phyloP scores from a whole-genome alignment of 2,888 invertebrate genomes.

The Pheosia gnoma region DNA sequence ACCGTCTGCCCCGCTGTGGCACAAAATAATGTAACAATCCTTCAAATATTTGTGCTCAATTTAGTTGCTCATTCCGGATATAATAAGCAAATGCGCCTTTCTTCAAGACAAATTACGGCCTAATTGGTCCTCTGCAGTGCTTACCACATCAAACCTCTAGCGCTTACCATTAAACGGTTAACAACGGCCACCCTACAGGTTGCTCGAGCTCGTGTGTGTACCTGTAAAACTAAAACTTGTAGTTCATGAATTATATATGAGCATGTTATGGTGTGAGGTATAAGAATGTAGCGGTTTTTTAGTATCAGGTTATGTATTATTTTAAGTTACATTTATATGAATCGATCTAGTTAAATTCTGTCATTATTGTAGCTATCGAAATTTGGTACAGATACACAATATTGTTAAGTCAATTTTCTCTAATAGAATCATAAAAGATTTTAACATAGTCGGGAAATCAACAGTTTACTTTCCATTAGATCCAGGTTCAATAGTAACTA shows the following conservation, averaged over 20 bases:
- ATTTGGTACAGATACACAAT: no score
- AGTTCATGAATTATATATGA: constrained; percentile 63
- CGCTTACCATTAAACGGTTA: constrained; percentile 53
- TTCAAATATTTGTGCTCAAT: no score
- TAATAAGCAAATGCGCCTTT: constrained; percentile 8
- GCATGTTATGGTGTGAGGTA: constrained; percentile 23
- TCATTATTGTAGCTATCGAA: no score
- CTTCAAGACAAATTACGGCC: constrained; percentile 29
- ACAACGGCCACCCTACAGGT: constrained; percentile 55
- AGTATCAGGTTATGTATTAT: neutral
- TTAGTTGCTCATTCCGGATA: neutral
- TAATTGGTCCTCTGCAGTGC: constrained; percentile 37
- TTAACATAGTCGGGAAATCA: no score
- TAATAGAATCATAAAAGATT: no score
- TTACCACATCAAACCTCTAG: constrained; percentile 43
- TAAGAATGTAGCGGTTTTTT: constrained; percentile 14
- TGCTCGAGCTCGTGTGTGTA: constrained; percentile 49
- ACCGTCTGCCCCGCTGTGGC: no score
- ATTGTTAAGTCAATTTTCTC: no score
- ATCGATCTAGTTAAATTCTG: neutral
- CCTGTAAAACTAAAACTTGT: constrained; percentile 71
- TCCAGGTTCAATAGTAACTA: no score
- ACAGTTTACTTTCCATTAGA: no score
- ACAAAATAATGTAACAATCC: no score
- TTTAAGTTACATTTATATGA: neutral